Percentiles rank a stretch among this genome's conserved stretches.
Conservation (phyloP, 2,797 vertebrate genomes). For the Neosalanx taihuensis region DNA sequence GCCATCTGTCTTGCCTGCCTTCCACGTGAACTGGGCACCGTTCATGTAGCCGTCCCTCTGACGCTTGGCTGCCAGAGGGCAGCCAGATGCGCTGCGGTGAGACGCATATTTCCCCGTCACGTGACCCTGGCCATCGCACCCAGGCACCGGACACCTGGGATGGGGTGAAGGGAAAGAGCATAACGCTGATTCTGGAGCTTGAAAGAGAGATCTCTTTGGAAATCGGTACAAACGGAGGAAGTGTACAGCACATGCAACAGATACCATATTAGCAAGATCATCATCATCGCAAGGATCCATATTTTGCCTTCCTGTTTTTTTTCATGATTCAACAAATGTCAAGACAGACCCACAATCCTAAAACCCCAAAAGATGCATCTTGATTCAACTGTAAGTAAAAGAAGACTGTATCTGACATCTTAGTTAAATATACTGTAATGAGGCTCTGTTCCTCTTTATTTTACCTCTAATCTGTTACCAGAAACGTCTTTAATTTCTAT, state of each 20-base stretch:
- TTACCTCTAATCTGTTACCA: background rate
- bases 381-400: background rate
- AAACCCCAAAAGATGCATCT: background rate
- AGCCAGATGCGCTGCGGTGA: constrained; percentile 95
- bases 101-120: constrained; percentile 98
- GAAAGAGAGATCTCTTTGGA: background rate
- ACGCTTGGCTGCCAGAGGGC: constrained; percentile 93
- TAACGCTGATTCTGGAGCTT: background rate
- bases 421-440: background rate
- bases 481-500: constrained; percentile 30
- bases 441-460: background rate
- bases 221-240: background rate
- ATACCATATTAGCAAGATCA: background rate
- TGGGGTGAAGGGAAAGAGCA: background rate
- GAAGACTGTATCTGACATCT: background rate
- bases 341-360: background rate
- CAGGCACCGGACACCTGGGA: constrained; percentile 92
- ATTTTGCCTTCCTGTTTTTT: background rate
- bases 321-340: background rate
- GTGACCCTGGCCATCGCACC: constrained; percentile 96
- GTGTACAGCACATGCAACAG: background rate
- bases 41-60: constrained; percentile 97
- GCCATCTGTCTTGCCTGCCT: constrained; percentile 97
- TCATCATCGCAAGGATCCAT: background rate
- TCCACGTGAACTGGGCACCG: constrained; percentile 98